Evolutionary conservation across 2,113 vertebrate genomes (phyloP), one percentile per base, ranked within the genome.

Genomic region (Pelobates fuscus): DNA sequence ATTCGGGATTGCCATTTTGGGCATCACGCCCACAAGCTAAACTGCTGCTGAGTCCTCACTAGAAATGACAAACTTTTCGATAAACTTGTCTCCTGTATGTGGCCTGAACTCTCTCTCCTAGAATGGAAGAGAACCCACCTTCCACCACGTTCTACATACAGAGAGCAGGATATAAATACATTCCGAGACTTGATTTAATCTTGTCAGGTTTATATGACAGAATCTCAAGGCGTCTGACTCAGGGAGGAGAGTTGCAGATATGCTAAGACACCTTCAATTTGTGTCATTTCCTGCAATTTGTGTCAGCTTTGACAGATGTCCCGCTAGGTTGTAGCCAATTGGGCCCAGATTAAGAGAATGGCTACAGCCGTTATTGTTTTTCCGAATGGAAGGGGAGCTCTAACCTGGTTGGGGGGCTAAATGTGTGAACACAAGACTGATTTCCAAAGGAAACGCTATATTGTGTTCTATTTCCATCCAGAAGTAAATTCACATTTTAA

Each of bases 241-340:
- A 24, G 46, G 70, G 21, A 72, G 27, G 20, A 6, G 61, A 27
- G 3, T 44, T 60, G 41, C 29, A 21, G 12, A 66, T 21, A n/a
- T 30, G 27, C 29, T 8, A 73, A 65, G 44, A 55, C 62, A 66
- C 32, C 6, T 43, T 29, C 57, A 65, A 66, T 74, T 57, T 74
- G 62, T 55, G 30, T 74, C 60, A 74, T 66, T 66, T 66, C 20
- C 64, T 44, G 27, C 24, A 41, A 66, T 66, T 66, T 74, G 23
- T 66, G 71, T 73, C 71, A 54, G 61, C 5, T 54, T n/a, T 65
- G 61, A 73, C 59, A 52, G 59, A 52, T 63, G 41, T 62, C 57
- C 37, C 62, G 24, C 29, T 26, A 26, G 25, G 32, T 49, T 46
- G 41, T 17, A 21, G 49, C 27, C 44, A 25, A 64, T 54, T 57